phyloP scores from a whole-genome alignment of 2,113 vertebrate genomes.

The Larimichthys crocea region DNA sequence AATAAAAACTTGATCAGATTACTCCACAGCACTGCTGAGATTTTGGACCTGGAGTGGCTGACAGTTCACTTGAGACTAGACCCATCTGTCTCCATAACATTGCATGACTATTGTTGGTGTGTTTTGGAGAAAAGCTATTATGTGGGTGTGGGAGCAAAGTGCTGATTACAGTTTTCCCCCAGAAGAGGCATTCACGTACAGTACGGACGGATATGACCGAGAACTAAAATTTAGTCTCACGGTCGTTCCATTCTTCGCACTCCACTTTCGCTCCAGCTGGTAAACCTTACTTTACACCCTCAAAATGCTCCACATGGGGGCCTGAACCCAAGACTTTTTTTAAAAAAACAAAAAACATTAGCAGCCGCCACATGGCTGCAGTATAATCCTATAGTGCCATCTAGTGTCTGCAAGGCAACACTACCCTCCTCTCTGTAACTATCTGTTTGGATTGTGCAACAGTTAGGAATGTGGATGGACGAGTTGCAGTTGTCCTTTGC shows the following conservation, averaged over 20 bases:
- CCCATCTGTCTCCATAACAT: slow-evolving; percentile 43
- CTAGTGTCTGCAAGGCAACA: slow-evolving; percentile 31
- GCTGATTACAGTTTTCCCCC: slow-evolving; percentile 33
- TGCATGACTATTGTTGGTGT: slow-evolving; percentile 25
- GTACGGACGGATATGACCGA: not conserved
- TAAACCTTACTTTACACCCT: not conserved
- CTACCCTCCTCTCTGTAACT: not conserved
- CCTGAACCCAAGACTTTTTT: not conserved
- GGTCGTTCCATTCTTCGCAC: not conserved
- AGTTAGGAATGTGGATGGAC: slow-evolving; percentile 32
- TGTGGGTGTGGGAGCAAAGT: slow-evolving; percentile 36
- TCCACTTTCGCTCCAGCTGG: not conserved
- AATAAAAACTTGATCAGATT: slow-evolving; percentile 75
- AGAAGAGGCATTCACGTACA: slow-evolving; percentile 7
- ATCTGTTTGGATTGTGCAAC: slow-evolving; percentile 28
- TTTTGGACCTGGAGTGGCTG: slow-evolving; percentile 41
- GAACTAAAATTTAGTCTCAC: not conserved
- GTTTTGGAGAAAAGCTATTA: slow-evolving; percentile 37
- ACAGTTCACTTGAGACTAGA: slow-evolving; percentile 24
- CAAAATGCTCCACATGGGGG: not conserved
- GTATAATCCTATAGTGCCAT: slow-evolving; percentile 18
- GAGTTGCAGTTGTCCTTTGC: not conserved
- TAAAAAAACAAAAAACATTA: too few species aligned
- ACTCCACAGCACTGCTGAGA: slow-evolving; percentile 52
- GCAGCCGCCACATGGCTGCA: not conserved